These are phyloP conservation scores for Dasyurus viverrinus DNA, from an alignment of 2,113 vertebrate genomes.

Conservation along the genomic window DNA sequence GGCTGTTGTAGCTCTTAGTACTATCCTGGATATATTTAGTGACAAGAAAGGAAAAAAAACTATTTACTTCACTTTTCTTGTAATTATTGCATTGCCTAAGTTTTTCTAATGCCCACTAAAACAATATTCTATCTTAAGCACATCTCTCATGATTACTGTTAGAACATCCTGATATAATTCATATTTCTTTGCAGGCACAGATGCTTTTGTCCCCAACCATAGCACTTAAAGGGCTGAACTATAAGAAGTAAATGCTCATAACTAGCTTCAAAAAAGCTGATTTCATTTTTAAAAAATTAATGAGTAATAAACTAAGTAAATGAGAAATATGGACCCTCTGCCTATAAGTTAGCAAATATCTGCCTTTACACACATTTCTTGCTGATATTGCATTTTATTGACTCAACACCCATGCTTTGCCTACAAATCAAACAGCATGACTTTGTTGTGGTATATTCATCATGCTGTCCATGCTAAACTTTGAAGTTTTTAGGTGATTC, in stretches of 20 bases:
- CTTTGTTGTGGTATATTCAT: conserved; percentile 23
- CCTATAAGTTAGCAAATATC: not conserved
- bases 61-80: not conserved
- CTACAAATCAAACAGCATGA: not conserved
- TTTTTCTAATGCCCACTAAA: not conserved
- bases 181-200: not conserved
- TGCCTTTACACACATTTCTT: not conserved
- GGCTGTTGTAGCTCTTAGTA: not conserved
- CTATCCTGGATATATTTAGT: not conserved
- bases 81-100: not conserved
- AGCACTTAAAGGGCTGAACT: not conserved
- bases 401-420: not conserved
- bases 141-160: not conserved
- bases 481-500: conserved; percentile 38
- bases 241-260: not conserved
- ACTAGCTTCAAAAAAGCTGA: conserved; percentile 10
- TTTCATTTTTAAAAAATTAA: conserved; percentile 24
- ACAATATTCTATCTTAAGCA: not conserved
- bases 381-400: conserved; percentile 31
- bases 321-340: conserved; percentile 32
- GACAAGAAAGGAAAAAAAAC: not conserved
- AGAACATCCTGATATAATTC: not conserved
- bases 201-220: not conserved
- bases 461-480: conserved; percentile 1
- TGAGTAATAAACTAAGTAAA: not conserved